phyloP scores from a whole-genome alignment of 2,888 invertebrate species.

The Aethes cnicana region DNA sequence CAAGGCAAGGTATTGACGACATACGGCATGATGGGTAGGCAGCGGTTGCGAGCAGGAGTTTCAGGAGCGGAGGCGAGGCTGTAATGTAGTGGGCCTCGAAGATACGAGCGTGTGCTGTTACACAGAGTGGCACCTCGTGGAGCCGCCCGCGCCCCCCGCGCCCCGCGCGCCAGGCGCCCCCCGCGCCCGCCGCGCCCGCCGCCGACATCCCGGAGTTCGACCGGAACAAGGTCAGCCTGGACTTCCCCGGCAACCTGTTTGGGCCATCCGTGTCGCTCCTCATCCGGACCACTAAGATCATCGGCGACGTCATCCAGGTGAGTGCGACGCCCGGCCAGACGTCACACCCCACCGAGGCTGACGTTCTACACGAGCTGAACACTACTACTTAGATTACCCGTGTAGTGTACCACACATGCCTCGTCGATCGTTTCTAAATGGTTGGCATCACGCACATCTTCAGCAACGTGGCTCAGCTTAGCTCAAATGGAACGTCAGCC shows the following conservation, averaged over 20 bases:
- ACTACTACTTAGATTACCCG: no score
- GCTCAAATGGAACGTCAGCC: no score
- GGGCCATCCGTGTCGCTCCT: slow-evolving; percentile 86
- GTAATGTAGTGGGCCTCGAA: no score
- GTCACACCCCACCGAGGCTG: no score
- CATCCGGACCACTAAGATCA: slow-evolving; percentile 84
- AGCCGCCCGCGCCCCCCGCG: slow-evolving; percentile 40
- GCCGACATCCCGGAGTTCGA: slow-evolving; percentile 84
- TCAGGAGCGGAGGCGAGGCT: slow-evolving; percentile 18
- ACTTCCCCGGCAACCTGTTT: slow-evolving; percentile 85
- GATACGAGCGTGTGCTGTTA: slow-evolving; percentile 26
- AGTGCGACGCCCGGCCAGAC: slow-evolving; percentile 40
- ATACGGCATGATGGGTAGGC: slow-evolving; percentile 13
- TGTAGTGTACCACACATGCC: no score
- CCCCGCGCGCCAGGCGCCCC: slow-evolving; percentile 34
- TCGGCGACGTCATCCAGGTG: slow-evolving; percentile 86
- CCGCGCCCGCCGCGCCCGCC: slow-evolving; percentile 49
- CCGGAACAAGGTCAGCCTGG: slow-evolving; percentile 85
- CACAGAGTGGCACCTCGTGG: slow-evolving; percentile 67
- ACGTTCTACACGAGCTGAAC: no score
- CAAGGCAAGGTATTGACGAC: no score
- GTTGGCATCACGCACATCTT: no score
- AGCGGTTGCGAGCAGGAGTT: slow-evolving; percentile 25
- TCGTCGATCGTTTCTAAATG: no score
- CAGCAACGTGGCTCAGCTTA: no score